Evolutionary conservation across 2,797 vertebrate species (phyloP), one percentile per base, ranked within the genome.

Genomic region (Lemur catta): DNA sequence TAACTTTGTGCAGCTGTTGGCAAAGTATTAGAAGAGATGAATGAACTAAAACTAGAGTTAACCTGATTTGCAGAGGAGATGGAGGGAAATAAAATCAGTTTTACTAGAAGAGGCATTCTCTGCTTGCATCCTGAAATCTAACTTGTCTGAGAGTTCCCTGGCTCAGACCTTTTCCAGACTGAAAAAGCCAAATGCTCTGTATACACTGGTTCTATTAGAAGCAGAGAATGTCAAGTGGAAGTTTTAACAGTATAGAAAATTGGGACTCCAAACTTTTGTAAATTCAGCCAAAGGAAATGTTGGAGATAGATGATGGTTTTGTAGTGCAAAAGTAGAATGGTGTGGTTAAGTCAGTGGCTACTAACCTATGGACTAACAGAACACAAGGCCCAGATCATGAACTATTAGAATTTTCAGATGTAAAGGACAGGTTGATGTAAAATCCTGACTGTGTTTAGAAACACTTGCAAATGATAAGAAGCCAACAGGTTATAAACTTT

Each of bases 1-100:
- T 67, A 82, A 95, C 87, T 59, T 67, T 79, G 30, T 86, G 63
- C 38, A 50, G 41, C 35, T 92, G 91, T 87, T 85, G 72, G 38
- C 57, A 57, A 80, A 95, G 61, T 90, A 28, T 2, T 78, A 33
- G 33, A 69, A 82, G 65, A 96, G 52, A 86, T 48, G 65, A 90
- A 59, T 89, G 71, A 79, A 93, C 55, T 84, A 38, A 89, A 86
- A 63, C 28, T 72, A 50, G 55, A 78, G 93, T 74, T 93, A 96
- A 74, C 52, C 48, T 82, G 24, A 75, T 75, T 93, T 28, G 12
- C 48, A 89, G 4, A 6, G 9, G 30, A 91, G 17, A 55, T 61
- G 38, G 1, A 26, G 79, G 26, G 59, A 50, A 89, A 75, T 91
- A 87, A 86, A 95, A 93, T 43, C 69, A 46, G 22, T 7, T 96